Percentiles rank a stretch among this genome's conserved stretches.
These are phyloP conservation scores for Myotis planiceps DNA, from an alignment of 2,797 vertebrate genomes.

Conservation along the genomic window DNA sequence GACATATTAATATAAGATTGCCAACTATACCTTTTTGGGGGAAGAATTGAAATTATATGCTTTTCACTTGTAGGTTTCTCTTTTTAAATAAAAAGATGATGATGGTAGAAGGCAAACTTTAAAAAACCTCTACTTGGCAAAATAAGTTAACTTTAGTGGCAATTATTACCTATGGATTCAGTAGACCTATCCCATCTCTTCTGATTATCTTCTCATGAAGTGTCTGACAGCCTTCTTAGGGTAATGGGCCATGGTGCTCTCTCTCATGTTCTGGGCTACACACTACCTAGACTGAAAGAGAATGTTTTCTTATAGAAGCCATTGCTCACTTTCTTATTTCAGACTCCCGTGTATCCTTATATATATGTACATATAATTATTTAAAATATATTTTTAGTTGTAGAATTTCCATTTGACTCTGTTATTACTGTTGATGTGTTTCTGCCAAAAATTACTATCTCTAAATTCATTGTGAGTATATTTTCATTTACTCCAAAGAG, in stretches of 20 bases:
- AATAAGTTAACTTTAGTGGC: background rate
- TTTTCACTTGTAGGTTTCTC: background rate
- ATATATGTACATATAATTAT: background rate
- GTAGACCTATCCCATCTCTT: background rate
- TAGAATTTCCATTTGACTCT: background rate
- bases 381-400: background rate
- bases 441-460: background rate
- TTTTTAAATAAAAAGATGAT: constrained; percentile 13
- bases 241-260: background rate
- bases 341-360: background rate
- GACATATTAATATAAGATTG: background rate
- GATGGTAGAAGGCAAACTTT: background rate
- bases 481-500: background rate
- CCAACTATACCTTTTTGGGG: background rate
- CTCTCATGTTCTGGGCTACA: background rate
- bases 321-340: background rate
- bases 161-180: background rate
- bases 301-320: background rate
- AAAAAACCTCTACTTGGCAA: background rate
- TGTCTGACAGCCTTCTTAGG: background rate
- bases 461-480: background rate
- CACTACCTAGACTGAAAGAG: background rate
- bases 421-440: background rate
- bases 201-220: background rate
- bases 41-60: background rate